Evolutionary conservation across 2,113 vertebrate genomes (phyloP).

Genomic region (Lamprotornis superbus): DNA sequence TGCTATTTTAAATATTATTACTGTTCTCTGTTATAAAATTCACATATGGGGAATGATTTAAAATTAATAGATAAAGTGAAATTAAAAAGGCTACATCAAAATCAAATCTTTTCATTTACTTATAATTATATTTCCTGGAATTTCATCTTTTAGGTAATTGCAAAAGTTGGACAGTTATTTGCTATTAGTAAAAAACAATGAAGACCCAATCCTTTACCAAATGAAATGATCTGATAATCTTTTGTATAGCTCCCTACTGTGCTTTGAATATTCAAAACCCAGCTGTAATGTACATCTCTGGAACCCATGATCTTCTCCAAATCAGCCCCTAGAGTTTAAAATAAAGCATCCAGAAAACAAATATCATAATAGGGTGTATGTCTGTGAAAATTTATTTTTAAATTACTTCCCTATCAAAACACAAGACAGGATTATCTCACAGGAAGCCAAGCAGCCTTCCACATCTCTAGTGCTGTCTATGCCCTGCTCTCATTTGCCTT

Average conservation of each 20-base stretch:
- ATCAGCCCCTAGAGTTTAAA: neutral
- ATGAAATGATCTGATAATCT: neutral
- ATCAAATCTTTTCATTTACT: neutral
- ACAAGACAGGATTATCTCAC: neutral
- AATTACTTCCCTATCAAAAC: neutral
- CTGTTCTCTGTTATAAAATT: neutral
- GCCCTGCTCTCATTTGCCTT: neutral
- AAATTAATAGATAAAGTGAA: neutral
- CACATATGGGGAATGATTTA: neutral
- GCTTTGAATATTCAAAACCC: neutral
- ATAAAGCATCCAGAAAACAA: neutral
- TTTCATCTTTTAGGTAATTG: neutral
- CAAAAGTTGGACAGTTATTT: neutral
- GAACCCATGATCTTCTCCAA: neutral
- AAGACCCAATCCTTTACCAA: neutral
- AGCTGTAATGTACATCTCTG: neutral
- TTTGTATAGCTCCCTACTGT: neutral
- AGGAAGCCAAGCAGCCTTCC: neutral
- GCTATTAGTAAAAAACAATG: neutral
- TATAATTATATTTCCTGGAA: neutral
- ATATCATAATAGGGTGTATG: neutral
- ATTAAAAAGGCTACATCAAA: neutral
- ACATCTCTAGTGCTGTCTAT: neutral
- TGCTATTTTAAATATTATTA: neutral
- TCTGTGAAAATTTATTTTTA: neutral